Conservation (phyloP, 2,888 invertebrate species). For the Cartodere bifasciata region DNA sequence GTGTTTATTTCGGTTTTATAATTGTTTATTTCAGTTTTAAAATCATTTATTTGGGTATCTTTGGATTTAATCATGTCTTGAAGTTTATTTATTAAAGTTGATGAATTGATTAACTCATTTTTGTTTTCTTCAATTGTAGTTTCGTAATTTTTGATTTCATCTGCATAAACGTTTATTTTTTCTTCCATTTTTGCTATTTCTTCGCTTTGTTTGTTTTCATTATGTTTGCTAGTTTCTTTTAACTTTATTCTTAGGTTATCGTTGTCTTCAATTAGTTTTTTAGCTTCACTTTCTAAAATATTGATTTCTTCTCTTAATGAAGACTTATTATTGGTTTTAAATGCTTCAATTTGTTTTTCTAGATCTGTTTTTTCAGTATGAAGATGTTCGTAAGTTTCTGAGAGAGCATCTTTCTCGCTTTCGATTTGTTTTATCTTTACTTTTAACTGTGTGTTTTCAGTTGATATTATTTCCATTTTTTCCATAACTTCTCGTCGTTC, state of each 20-base stretch:
- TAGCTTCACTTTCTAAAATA: constrained; percentile 17
- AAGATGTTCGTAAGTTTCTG: constrained; percentile 33
- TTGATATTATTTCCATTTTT: constrained; percentile 49
- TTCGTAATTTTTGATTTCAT: constrained; percentile 27
- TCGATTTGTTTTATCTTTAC: constrained; percentile 40
- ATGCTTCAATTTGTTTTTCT: constrained; percentile 21
- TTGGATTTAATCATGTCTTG: constrained; percentile 24
- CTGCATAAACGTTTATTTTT: constrained; percentile 21
- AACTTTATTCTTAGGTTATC: constrained; percentile 22
- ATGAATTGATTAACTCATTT: constrained; percentile 26
- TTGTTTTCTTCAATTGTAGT: constrained; percentile 27
- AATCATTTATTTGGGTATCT: constrained; percentile 20
- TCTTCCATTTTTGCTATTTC: constrained; percentile 22
- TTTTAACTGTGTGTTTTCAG: constrained; percentile 44
- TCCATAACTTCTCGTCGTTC: constrained; percentile 58
- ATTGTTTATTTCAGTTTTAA: constrained; percentile 11
- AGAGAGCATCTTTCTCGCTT: constrained; percentile 31
- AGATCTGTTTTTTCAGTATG: constrained; percentile 38
- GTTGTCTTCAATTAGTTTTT: constrained; percentile 24
- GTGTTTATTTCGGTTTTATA: constrained; percentile 14
- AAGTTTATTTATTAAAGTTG: constrained; percentile 23
- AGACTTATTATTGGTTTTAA: constrained; percentile 8
- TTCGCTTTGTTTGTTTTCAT: no score
- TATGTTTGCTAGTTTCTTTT: constrained; percentile 15
- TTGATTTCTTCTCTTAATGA: constrained; percentile 4